These are phyloP conservation scores for Pinna nobilis DNA, from an alignment of 1,140 invertebrate species.

Conservation along the genomic window DNA sequence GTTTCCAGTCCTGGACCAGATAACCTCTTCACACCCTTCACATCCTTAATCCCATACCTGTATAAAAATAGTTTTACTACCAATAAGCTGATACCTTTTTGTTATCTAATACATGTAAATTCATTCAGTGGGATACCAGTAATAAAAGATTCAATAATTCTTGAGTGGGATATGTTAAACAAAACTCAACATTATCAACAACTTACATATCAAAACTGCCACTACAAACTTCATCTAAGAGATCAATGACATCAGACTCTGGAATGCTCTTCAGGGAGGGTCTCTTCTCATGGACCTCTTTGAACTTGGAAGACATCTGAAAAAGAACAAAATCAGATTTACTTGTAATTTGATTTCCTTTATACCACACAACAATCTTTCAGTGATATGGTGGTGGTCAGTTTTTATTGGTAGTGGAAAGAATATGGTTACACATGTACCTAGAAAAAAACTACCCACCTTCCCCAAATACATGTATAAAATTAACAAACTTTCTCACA, in stretches of 20 bases:
- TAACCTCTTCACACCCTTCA: slow-evolving; percentile 64
- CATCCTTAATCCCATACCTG: slow-evolving; percentile 72
- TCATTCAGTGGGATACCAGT: too few relatives aligned
- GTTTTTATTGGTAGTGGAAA: too few relatives aligned
- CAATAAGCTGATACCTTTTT: neutral
- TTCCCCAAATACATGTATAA: too few relatives aligned
- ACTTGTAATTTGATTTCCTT: too few relatives aligned
- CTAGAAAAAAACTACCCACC: too few relatives aligned
- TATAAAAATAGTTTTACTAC: neutral
- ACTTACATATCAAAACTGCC: slow-evolving; percentile 54
- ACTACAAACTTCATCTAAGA: slow-evolving; percentile 57
- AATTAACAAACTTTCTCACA: too few relatives aligned
- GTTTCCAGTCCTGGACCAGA: slow-evolving; percentile 69
- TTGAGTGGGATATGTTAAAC: too few relatives aligned
- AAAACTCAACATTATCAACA: too few relatives aligned
- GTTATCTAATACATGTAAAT: neutral
- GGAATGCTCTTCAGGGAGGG: slow-evolving; percentile 44
- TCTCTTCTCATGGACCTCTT: slow-evolving; percentile 38
- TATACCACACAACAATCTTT: too few relatives aligned
- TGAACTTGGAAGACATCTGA: slow-evolving; percentile 27
- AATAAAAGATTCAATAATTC: too few relatives aligned
- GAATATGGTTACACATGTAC: too few relatives aligned
- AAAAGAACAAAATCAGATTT: neutral
- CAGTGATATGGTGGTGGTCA: too few relatives aligned
- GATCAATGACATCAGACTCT: slow-evolving; percentile 59